Conservation (phyloP, 2,797 vertebrate species). For the Hydrocynus forskahlii region DNA sequence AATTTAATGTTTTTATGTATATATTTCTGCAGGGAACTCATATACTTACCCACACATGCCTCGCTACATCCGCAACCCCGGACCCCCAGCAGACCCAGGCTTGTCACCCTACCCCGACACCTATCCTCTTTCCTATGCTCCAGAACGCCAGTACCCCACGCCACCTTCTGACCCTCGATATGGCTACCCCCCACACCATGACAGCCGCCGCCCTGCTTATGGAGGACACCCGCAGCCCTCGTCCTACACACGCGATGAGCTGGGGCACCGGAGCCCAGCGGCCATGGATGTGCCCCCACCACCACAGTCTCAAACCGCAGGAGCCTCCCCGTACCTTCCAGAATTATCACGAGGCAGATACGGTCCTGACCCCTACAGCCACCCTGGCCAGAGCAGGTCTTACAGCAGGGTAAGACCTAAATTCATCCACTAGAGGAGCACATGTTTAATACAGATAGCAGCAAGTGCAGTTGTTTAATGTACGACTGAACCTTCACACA, state of each 20-base stretch:
- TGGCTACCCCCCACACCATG: slow-evolving; percentile 85
- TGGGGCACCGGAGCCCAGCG: slow-evolving; percentile 88
- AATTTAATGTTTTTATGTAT: neutral
- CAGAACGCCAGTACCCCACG: slow-evolving; percentile 85
- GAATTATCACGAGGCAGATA: slow-evolving; percentile 89
- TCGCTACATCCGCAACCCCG: slow-evolving; percentile 87
- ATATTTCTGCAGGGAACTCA: slow-evolving; percentile 80
- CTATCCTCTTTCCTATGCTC: slow-evolving; percentile 80
- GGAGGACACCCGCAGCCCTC: slow-evolving; percentile 81
- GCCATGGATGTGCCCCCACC: slow-evolving; percentile 86
- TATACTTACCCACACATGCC: slow-evolving; percentile 86
- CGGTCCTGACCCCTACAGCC: slow-evolving; percentile 85
- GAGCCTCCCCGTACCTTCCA: slow-evolving; percentile 83
- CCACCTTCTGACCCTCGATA: slow-evolving; percentile 81
- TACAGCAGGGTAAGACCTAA: slow-evolving; percentile 84
- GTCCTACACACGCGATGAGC: slow-evolving; percentile 86
- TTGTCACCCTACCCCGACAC: slow-evolving; percentile 87
- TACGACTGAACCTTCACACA: too few relatives aligned
- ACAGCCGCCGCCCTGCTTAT: slow-evolving; percentile 82
- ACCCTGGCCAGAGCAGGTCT: slow-evolving; percentile 84
- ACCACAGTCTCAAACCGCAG: slow-evolving; percentile 60
- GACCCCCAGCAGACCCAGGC: slow-evolving; percentile 81
- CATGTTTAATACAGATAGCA: neutral
- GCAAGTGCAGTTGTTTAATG: neutral
- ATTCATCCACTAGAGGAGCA: neutral